Percentiles rank a stretch among this genome's conserved stretches.
These are phyloP conservation scores for Mungos mungo DNA, from an alignment of 2,113 vertebrate species.

Conservation along the genomic window DNA sequence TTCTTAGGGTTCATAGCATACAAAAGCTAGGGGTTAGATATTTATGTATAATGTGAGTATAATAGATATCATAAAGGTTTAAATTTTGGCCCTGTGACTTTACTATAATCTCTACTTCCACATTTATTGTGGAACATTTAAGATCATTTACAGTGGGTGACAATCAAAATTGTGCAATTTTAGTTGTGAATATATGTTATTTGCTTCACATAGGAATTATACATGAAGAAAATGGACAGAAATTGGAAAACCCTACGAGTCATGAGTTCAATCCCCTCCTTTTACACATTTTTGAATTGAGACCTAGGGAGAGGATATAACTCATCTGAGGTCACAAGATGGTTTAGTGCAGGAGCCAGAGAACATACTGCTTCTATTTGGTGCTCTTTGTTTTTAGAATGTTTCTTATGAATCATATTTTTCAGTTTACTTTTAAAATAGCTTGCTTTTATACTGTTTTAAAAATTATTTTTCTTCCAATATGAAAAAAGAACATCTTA, in stretches of 20 bases:
- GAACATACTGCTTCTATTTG: neutral
- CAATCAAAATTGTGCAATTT: neutral
- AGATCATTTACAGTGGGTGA: neutral
- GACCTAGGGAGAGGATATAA: neutral
- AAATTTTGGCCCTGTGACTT: neutral
- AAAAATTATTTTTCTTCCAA: neutral
- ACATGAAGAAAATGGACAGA: neutral
- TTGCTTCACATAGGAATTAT: neutral
- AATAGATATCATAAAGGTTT: neutral
- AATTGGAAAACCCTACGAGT: neutral
- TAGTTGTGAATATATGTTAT: neutral
- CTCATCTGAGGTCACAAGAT: neutral
- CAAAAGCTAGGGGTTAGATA: neutral
- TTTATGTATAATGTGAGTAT: neutral
- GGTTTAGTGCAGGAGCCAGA: neutral
- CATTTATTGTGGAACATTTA: neutral
- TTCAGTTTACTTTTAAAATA: neutral
- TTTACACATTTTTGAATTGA: neutral
- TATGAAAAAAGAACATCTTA: neutral
- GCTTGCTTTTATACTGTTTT: neutral
- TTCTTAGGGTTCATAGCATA: neutral
- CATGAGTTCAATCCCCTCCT: neutral
- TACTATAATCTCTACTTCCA: neutral
- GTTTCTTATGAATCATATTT: neutral
- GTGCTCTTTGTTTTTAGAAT: neutral